Conservation (phyloP, 2,113 vertebrate species). For the Thamnaconus septentrionalis region DNA sequence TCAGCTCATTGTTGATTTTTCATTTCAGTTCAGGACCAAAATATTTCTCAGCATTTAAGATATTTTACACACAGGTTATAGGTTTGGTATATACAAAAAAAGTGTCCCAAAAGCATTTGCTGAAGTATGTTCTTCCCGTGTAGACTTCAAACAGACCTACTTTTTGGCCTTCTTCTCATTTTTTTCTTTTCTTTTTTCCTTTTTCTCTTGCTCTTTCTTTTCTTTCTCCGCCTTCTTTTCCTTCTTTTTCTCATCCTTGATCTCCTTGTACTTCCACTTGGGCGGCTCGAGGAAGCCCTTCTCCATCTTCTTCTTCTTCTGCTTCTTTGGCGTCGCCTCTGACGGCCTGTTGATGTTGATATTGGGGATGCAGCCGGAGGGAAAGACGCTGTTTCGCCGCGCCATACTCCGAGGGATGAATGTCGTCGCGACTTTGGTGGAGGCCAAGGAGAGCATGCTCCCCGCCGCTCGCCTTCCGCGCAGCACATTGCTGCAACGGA, state of each 20-base stretch:
- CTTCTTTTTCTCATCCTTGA: conserved; percentile 75
- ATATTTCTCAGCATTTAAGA: neutral
- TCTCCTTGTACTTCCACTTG: conserved; percentile 82
- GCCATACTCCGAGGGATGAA: conserved; percentile 69
- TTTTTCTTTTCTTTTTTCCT: conserved; percentile 31
- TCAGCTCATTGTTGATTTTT: neutral
- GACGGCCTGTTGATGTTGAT: conserved; percentile 76
- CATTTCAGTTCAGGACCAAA: neutral
- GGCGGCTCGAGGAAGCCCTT: conserved; percentile 76
- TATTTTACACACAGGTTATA: neutral
- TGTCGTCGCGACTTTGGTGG: conserved; percentile 41
- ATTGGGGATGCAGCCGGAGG: conserved; percentile 72
- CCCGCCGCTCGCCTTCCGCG: conserved; percentile 34
- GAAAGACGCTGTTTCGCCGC: conserved; percentile 67
- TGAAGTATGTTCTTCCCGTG: too few relatives aligned
- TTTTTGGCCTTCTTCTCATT: conserved; percentile 1
- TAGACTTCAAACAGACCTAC: too few relatives aligned
- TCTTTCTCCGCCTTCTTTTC: conserved; percentile 51
- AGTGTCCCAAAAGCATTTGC: too few relatives aligned
- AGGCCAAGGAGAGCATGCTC: conserved; percentile 56
- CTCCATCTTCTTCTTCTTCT: conserved; percentile 50
- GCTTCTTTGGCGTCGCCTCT: conserved; percentile 2
- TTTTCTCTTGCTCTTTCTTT: conserved; percentile 28
- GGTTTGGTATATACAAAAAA: neutral
- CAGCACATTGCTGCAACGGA: conserved; percentile 42